phyloP scores from a whole-genome alignment of 2,113 vertebrate genomes.

The Atractosteus spatula region DNA sequence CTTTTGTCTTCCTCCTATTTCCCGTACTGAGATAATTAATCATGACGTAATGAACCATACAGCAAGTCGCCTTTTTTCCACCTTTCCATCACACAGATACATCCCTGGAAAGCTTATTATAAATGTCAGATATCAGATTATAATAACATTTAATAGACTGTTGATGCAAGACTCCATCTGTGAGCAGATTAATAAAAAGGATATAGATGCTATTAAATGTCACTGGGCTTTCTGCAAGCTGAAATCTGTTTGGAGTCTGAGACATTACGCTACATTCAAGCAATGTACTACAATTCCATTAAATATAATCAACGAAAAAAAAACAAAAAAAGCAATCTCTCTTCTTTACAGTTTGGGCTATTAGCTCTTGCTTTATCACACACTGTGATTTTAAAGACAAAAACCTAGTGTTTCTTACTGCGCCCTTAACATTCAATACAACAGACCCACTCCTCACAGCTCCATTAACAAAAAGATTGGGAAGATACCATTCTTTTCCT shows the following conservation, averaged over 20 bases:
- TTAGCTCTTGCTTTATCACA: no score
- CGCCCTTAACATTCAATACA: no score
- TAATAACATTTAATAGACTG: conserved; percentile 1
- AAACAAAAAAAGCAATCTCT: conserved; percentile 31
- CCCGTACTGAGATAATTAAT: not conserved
- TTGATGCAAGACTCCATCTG: not conserved
- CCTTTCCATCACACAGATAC: not conserved
- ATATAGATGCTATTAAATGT: not conserved
- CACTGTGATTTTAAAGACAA: no score
- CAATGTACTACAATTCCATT: not conserved
- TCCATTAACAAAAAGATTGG: no score
- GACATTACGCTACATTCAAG: no score
- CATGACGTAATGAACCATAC: not conserved
- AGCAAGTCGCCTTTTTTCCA: not conserved
- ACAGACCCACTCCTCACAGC: no score
- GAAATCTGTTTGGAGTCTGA: no score
- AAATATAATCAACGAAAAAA: not conserved
- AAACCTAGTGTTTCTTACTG: no score
- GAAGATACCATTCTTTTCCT: no score
- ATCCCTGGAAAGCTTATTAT: not conserved
- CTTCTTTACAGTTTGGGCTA: no score
- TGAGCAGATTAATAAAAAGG: not conserved
- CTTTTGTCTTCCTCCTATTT: no score
- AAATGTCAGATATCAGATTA: not conserved
- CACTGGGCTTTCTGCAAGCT: not conserved